Conservation (phyloP, 2,113 vertebrate species). For the Pseudopodoces humilis region DNA sequence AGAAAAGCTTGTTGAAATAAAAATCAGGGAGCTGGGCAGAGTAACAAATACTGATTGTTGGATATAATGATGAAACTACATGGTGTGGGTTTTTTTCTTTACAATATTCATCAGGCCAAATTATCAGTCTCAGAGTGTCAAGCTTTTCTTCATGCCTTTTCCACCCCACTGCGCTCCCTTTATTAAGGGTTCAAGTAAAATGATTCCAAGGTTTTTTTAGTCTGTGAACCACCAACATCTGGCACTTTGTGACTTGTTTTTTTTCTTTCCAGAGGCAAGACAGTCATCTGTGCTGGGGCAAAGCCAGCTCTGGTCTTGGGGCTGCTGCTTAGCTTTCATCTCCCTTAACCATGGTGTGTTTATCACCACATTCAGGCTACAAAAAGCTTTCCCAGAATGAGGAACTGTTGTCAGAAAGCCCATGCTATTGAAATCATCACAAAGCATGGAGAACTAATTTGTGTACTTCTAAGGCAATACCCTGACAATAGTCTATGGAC, state of each 20-base stretch:
- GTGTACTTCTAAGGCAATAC: not conserved
- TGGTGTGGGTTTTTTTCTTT: fast-evolving
- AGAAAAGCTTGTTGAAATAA: not conserved
- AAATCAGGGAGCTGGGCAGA: not conserved
- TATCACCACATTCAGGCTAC: not conserved
- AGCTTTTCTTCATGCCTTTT: not conserved
- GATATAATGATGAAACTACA: not conserved
- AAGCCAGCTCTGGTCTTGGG: not conserved
- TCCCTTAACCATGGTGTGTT: not conserved
- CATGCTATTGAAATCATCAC: not conserved
- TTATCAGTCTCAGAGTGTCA: not conserved
- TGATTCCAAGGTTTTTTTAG: not conserved
- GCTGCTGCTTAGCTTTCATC: not conserved
- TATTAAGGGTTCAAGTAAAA: not conserved
- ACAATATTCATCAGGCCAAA: not conserved
- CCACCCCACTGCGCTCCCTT: not conserved
- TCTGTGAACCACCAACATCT: not conserved
- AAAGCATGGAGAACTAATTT: not conserved
- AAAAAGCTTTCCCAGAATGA: not conserved
- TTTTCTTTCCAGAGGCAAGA: not conserved
- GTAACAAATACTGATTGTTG: not conserved
- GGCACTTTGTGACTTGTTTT: not conserved
- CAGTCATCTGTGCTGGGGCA: not conserved
- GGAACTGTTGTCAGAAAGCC: not conserved
- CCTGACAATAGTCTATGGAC: not conserved